Percentiles rank a stretch among this genome's conserved stretches.
Conservation (phyloP, 2,113 vertebrate genomes). For the Onychostoma macrolepis region DNA sequence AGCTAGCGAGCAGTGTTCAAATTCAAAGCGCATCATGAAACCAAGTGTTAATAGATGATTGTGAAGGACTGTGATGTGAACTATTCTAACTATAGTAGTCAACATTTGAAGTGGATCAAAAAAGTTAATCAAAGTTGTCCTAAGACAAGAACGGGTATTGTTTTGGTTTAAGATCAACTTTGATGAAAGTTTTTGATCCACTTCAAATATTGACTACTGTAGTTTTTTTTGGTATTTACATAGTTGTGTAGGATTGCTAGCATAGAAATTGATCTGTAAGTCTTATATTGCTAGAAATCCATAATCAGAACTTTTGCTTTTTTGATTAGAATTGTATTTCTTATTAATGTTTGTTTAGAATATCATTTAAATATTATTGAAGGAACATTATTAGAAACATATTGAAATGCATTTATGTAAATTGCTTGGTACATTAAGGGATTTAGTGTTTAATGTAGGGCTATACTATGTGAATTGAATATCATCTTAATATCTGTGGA, state of each 20-base stretch:
- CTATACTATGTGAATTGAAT: background rate
- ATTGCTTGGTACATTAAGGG: background rate
- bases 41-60: background rate
- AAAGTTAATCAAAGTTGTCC: no score
- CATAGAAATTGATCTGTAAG: background rate
- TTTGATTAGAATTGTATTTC: background rate
- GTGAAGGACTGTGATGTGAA: background rate
- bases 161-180: no score
- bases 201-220: no score
- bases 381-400: background rate
- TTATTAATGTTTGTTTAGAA: background rate
- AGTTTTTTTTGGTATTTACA: background rate
- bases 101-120: no score
- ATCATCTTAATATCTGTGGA: background rate
- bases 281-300: background rate
- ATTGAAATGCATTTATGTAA: background rate
- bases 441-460: background rate
- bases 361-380: background rate
- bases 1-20: background rate
- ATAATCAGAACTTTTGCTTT: background rate
- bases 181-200: no score
- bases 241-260: background rate
- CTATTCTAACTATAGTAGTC: background rate
- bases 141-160: no score
- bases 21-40: background rate